Conservation (phyloP, 2,797 vertebrate species). For the Ctenopoma kingsleyae region DNA sequence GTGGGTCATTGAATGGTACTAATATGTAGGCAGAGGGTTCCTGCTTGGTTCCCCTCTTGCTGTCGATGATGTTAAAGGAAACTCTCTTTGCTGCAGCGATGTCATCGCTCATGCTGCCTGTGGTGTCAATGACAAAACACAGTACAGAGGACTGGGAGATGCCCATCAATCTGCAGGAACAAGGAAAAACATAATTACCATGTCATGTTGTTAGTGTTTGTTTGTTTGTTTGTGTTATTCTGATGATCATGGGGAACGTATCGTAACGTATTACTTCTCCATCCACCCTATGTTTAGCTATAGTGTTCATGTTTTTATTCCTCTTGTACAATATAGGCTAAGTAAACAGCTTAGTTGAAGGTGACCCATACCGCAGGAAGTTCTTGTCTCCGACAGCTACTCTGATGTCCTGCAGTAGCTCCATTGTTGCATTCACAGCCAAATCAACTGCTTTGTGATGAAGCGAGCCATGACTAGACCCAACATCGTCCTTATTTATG, state of each 20-base stretch:
- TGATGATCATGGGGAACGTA: no score
- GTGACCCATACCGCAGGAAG: conserved; percentile 74
- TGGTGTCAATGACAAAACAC: conserved; percentile 84
- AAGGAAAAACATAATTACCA: not conserved
- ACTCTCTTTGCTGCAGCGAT: conserved; percentile 67
- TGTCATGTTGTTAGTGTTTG: not conserved
- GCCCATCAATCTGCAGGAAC: conserved; percentile 73
- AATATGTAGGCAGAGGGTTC: conserved; percentile 80
- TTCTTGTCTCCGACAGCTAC: conserved; percentile 51
- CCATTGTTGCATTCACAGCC: conserved; percentile 73
- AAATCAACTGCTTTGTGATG: conserved; percentile 72
- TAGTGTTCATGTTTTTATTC: not conserved
- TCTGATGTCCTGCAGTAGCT: conserved; percentile 80
- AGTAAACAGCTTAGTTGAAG: not conserved
- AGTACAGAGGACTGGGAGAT: conserved; percentile 71
- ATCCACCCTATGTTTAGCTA: not conserved
- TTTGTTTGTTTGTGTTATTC: not conserved
- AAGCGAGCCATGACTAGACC: conserved; percentile 62
- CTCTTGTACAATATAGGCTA: no score
- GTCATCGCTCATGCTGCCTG: conserved; percentile 75
- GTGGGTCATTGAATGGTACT: conserved; percentile 82
- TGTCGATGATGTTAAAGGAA: conserved; percentile 73
- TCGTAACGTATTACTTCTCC: not conserved
- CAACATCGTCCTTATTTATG: conserved; percentile 73
- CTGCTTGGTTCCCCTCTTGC: conserved; percentile 63